Conservation (phyloP, 2,888 invertebrate species). For the Ochropleura leucogaster region DNA sequence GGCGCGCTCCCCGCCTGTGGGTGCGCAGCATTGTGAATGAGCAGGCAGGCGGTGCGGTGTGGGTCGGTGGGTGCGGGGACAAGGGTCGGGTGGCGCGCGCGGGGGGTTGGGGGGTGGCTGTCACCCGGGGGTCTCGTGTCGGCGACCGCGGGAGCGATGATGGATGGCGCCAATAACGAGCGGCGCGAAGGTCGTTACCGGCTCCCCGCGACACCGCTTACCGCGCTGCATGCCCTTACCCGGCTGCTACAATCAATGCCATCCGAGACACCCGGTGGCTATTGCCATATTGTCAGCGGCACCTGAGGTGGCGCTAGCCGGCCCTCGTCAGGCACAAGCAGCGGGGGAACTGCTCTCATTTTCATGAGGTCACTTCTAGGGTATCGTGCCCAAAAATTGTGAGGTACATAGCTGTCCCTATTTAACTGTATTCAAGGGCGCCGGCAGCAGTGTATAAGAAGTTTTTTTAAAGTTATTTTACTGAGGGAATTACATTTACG, state of each 20-base stretch:
- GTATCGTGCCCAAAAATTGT: background rate
- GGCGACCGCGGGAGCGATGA: slow-evolving; percentile 76
- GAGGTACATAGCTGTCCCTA: background rate
- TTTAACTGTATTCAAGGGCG: background rate
- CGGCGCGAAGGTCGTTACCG: slow-evolving; percentile 69
- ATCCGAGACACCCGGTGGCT: background rate
- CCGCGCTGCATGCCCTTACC: slow-evolving; percentile 1
- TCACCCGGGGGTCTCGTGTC: slow-evolving; percentile 53
- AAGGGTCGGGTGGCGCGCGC: slow-evolving; percentile 6
- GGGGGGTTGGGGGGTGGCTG: slow-evolving; percentile 33
- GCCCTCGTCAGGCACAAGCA: background rate
- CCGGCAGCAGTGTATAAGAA: no score
- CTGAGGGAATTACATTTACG: no score
- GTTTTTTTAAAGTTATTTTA: no score
- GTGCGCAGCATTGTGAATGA: slow-evolving; percentile 29
- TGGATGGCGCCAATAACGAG: slow-evolving; percentile 86
- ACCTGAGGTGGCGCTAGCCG: background rate
- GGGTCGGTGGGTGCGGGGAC: slow-evolving; percentile 15
- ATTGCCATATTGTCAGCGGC: background rate
- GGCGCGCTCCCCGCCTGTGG: slow-evolving; percentile 1
- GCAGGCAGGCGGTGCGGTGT: slow-evolving; percentile 15
- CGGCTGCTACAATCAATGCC: background rate
- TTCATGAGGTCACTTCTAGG: background rate
- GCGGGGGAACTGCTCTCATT: background rate
- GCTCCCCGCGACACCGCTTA: slow-evolving; percentile 38